Percentiles rank a stretch among this genome's conserved stretches.
Evolutionary conservation across 2,113 vertebrate genomes (phyloP).

Genomic region (Sialia sialis): DNA sequence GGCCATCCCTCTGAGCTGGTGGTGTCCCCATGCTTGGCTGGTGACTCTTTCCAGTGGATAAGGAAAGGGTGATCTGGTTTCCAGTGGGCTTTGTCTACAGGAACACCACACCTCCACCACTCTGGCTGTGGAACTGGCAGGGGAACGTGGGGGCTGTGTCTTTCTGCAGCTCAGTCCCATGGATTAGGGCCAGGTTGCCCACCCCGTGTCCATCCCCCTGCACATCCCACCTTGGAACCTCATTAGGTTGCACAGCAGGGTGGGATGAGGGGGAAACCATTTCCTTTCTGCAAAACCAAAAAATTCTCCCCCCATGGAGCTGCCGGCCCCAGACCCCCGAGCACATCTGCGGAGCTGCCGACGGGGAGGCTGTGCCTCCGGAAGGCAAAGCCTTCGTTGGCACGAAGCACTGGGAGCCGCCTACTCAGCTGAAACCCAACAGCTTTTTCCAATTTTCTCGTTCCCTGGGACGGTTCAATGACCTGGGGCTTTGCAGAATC

Average conservation of each 20-base stretch:
- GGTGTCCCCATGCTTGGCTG: accelerated
- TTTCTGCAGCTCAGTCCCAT: neutral
- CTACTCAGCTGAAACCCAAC: slow-evolving; percentile 56
- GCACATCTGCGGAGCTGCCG: slow-evolving; percentile 28
- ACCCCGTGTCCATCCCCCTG: neutral
- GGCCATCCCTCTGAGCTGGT: neutral
- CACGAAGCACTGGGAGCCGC: slow-evolving; percentile 21
- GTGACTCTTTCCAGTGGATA: neutral
- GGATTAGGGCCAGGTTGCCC: neutral
- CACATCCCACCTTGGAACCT: neutral
- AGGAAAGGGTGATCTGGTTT: neutral
- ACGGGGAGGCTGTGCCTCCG: slow-evolving; percentile 39
- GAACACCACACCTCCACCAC: neutral
- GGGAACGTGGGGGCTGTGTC: neutral
- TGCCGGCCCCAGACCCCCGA: neutral
- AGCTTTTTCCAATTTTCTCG: slow-evolving; percentile 60
- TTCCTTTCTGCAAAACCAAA: slow-evolving; percentile 36
- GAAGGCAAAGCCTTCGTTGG: slow-evolving; percentile 50
- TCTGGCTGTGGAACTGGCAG: accelerated
- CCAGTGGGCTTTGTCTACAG: neutral
- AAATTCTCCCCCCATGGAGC: neutral
- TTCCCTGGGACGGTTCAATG: slow-evolving; percentile 20
- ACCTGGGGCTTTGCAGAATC: slow-evolving; percentile 1
- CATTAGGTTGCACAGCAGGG: neutral
- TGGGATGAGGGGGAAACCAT: neutral